A percentile compares a stretch with the other conserved stretches of the same genome.
phyloP scores from a whole-genome alignment of 2,888 invertebrate species.

The Dicycla oo region DNA sequence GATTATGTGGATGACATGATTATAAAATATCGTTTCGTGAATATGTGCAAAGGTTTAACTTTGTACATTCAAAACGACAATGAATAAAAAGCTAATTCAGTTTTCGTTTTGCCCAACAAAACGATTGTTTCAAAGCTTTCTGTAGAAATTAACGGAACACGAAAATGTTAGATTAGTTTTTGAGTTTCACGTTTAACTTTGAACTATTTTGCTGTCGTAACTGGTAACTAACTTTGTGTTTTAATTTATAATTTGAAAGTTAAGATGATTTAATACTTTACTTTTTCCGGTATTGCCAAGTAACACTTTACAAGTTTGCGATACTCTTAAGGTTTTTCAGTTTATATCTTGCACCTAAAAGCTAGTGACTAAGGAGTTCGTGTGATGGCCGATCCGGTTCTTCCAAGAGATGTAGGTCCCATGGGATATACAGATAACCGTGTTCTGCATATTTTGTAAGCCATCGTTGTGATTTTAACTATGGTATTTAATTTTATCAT shows the following conservation, averaged over 20 bases:
- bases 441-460: slow-evolving; percentile 42
- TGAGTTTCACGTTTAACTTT: slow-evolving; percentile 36
- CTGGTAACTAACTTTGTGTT: slow-evolving; percentile 11
- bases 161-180: slow-evolving; percentile 48
- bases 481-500: slow-evolving; percentile 17
- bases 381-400: slow-evolving; percentile 62
- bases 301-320: background rate
- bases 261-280: background rate
- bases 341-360: slow-evolving; percentile 39
- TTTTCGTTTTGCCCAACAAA: slow-evolving; percentile 15
- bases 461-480: slow-evolving; percentile 28
- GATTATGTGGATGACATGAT: slow-evolving; percentile 10
- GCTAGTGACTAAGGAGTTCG: slow-evolving; percentile 38
- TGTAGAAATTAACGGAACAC: slow-evolving; percentile 23
- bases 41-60: background rate
- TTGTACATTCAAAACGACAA: slow-evolving; percentile 4
- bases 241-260: slow-evolving; percentile 12
- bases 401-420: slow-evolving; percentile 48
- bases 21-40: background rate
- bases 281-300: background rate
- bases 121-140: slow-evolving; percentile 31
- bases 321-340: slow-evolving; percentile 1
- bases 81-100: slow-evolving; percentile 10
- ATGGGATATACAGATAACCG: slow-evolving; percentile 55
- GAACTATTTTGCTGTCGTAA: slow-evolving; percentile 28